Percentiles rank a stretch among this genome's conserved stretches.
phyloP scores from a whole-genome alignment of 2,797 vertebrate genomes.

The Gallinago solitaria region DNA sequence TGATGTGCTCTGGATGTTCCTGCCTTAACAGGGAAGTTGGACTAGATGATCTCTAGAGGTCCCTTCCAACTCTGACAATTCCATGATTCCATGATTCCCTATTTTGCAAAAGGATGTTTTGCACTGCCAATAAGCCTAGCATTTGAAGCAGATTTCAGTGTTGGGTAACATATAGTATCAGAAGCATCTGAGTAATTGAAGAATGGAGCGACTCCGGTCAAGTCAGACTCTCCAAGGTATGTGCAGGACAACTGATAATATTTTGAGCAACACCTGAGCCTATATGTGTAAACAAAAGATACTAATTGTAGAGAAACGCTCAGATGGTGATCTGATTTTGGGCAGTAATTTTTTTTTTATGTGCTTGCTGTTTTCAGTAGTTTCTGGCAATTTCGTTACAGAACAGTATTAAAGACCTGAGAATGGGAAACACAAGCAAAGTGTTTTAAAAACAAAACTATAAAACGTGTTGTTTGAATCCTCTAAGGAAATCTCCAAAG shows the following conservation, averaged over 20 bases:
- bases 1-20: too few species aligned
- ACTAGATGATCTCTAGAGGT: too few species aligned
- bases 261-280: background rate
- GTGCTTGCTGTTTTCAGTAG: background rate
- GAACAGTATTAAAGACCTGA: background rate
- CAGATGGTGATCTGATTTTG: background rate
- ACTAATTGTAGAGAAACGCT: background rate
- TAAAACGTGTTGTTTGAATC: background rate
- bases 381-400: background rate
- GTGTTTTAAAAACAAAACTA: constrained; percentile 3
- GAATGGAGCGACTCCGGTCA: background rate
- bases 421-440: background rate
- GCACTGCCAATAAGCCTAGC: background rate
- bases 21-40: too few species aligned
- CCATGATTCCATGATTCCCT: too few species aligned
- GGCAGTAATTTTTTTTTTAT: background rate
- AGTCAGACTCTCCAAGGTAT: background rate
- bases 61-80: too few species aligned
- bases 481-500: background rate
- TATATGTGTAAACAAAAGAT: background rate
- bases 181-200: background rate
- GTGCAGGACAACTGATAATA: background rate
- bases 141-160: background rate
- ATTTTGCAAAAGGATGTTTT: background rate
- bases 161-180: background rate